Base-by-base conservation (phyloP, 2,113 vertebrate genomes). In the Forbesichthys papilliferus region DNA sequence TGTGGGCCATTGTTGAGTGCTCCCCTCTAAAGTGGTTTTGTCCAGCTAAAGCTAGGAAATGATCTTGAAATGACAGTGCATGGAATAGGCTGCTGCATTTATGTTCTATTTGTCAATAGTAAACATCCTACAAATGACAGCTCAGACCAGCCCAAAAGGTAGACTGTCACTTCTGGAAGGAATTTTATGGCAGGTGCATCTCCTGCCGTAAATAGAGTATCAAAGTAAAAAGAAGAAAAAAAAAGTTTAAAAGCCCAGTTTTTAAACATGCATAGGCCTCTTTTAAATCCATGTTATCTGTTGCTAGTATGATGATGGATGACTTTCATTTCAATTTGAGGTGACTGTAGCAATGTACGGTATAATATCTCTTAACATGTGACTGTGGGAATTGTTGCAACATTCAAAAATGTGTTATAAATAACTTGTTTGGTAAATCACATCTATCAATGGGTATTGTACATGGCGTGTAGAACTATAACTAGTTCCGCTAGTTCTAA, bases 1-100 rank as follows among this genome's bases (percentile, higher is more conserved):
- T 77, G 61, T 48, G 42, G 48, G 34, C 62, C 55, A 64, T 82
- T 70, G 65, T 71, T 77, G 73, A 74, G 54, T 76, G 78, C 68
- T 14, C 14, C 48, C 42, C 34, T 60, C 27, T 46, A 48, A 73
- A 75, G 59, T 52, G 69, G 71, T 75, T 74, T 68, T 57, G 69
- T 61, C 68, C 11, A 9, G 36, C 33, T 60, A 52, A 60, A 68
- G 13, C 54, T 57, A 56, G 75, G 49, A 68, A 81, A 78, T 69
- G 36, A 66, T 54, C 7, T 49, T 73, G 48, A 57, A 73, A 70
- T 81, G 69, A 80, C 74, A 55, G 68, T 60, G 64, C 51, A 68
- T 75, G 36, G 70, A 78, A 66, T 63, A 47, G 27, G 66, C 61
- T 18, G 11, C 46, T 63, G 47, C 61, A 48, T 63, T 63, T 48